Evolutionary conservation across 1,140 invertebrate species (phyloP).

Genomic region (Neotoxoptera formosana): DNA sequence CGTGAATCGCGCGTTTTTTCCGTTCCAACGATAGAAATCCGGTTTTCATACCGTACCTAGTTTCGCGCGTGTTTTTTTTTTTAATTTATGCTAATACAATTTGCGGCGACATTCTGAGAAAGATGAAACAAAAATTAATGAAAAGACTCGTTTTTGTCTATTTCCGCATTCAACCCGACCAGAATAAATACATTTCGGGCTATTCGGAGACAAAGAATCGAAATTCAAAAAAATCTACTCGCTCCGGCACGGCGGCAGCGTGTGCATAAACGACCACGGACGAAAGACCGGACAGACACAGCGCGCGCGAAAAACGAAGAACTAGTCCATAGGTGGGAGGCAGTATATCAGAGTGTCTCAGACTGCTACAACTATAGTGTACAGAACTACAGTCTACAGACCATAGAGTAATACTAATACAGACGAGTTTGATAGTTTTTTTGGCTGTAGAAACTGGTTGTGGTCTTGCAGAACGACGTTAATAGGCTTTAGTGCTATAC

Average conservation of each 20-base stretch:
- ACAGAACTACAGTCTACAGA: too few relatives aligned
- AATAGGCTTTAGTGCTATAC: too few relatives aligned
- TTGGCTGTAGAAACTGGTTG: not conserved
- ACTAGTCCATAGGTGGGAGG: not conserved
- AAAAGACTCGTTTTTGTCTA: not conserved
- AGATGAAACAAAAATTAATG: not conserved
- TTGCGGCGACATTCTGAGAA: not conserved
- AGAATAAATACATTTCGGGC: not conserved
- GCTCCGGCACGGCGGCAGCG: not conserved
- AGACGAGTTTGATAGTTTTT: not conserved
- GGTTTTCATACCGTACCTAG: not conserved
- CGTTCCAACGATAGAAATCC: not conserved
- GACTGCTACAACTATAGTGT: not conserved
- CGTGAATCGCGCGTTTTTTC: slow-evolving; percentile 45
- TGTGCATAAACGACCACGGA: not conserved
- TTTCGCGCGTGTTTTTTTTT: not conserved
- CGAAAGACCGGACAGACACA: not conserved
- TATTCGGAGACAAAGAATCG: not conserved
- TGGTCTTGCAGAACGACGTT: not conserved
- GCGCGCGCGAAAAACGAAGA: slow-evolving; percentile 20
- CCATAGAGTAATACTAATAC: too few relatives aligned
- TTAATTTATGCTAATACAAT: slow-evolving; percentile 22
- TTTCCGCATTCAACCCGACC: not conserved
- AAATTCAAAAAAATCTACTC: not conserved
- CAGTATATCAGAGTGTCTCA: not conserved